phyloP scores from a whole-genome alignment of 2,113 vertebrate genomes.

The Halcyon malimbica region DNA sequence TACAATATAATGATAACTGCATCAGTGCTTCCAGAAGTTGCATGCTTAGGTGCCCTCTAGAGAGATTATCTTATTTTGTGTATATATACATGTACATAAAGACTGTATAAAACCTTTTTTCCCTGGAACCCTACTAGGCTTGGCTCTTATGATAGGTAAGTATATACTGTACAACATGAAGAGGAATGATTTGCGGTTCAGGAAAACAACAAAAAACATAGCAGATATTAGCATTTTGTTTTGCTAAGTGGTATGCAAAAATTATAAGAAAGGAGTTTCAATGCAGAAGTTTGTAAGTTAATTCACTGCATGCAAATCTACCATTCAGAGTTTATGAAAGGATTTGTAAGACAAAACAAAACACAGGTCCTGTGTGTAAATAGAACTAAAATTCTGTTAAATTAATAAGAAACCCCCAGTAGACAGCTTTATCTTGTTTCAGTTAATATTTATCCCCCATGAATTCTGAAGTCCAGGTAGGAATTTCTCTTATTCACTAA shows the following conservation, averaged over 20 bases:
- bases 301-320: background rate
- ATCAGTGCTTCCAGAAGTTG: background rate
- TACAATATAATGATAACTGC: too few species aligned
- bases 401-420: background rate
- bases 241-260: background rate
- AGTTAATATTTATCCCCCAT: background rate
- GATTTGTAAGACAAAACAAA: background rate
- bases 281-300: background rate
- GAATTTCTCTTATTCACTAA: background rate
- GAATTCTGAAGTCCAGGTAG: background rate
- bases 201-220: background rate
- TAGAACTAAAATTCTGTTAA: background rate
- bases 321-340: background rate
- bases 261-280: background rate
- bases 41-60: background rate
- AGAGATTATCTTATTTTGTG: background rate
- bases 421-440: background rate
- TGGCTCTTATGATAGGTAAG: background rate
- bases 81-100: background rate
- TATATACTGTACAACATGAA: background rate
- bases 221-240: background rate
- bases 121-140: background rate
- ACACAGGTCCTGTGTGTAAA: background rate
- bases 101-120: background rate
- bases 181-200: background rate